Percentiles rank a stretch among this genome's conserved stretches.
Evolutionary conservation across 2,888 invertebrate genomes (phyloP).

Genomic region (Meandrusa payeni): DNA sequence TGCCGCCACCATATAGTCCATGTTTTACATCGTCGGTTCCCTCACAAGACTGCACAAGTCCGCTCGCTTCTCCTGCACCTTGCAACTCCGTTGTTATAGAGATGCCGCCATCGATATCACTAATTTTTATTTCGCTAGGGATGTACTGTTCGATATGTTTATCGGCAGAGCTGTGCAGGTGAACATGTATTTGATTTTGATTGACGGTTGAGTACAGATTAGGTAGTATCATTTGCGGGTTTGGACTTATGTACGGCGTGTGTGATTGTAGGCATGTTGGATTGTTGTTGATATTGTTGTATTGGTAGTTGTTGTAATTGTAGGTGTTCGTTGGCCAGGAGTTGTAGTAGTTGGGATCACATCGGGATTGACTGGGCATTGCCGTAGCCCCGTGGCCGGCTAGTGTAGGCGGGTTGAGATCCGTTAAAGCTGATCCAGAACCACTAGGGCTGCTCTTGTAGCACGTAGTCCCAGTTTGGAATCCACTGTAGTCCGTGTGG

Average conservation of each 20-base stretch:
- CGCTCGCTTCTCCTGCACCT: constrained; percentile 68
- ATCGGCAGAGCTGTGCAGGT: constrained; percentile 85
- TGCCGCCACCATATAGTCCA: constrained; percentile 57
- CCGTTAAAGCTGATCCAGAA: constrained; percentile 61
- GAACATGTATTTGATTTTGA: constrained; percentile 92
- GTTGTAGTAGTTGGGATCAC: constrained; percentile 81
- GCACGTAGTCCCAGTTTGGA: constrained; percentile 55
- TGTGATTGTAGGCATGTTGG: constrained; percentile 76
- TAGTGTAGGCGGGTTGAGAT: constrained; percentile 60
- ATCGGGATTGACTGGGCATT: constrained; percentile 38
- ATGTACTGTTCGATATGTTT: constrained; percentile 85
- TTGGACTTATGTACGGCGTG: constrained; percentile 82
- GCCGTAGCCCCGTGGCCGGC: constrained; percentile 10
- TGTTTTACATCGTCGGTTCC: constrained; percentile 78
- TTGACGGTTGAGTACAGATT: constrained; percentile 92
- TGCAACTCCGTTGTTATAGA: constrained; percentile 77
- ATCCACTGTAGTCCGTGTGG: constrained; percentile 65
- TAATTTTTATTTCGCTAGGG: constrained; percentile 81
- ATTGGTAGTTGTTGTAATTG: constrained; percentile 86
- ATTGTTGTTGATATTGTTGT: constrained; percentile 82
- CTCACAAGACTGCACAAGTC: constrained; percentile 75
- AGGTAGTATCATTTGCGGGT: constrained; percentile 87
- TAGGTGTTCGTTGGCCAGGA: constrained; percentile 84
- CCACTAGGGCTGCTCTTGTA: constrained; percentile 66
- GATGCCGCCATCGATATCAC: constrained; percentile 79